These are phyloP conservation scores for Papilio xuthus DNA, from an alignment of 1,140 invertebrate genomes.

Conservation along the genomic window DNA sequence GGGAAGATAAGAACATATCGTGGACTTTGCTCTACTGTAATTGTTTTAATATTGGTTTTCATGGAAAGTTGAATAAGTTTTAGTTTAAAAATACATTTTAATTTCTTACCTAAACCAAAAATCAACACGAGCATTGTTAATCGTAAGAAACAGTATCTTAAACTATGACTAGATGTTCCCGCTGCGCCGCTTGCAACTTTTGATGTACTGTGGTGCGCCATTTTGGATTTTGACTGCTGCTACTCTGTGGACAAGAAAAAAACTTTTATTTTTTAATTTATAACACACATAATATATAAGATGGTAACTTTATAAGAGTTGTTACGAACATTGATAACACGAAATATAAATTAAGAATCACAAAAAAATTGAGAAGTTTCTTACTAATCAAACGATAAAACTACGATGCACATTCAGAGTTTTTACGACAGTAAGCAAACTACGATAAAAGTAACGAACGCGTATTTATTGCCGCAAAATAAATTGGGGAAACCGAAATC, in stretches of 20 bases:
- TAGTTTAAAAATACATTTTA: background rate
- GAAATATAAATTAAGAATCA: background rate
- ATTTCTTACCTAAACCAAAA: constrained; percentile 66
- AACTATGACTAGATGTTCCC: constrained; percentile 63
- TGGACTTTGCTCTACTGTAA: background rate
- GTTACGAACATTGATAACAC: background rate
- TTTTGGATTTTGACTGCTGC: constrained; percentile 47
- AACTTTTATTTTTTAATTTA: constrained; percentile 21
- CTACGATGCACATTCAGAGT: background rate
- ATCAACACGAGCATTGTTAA: constrained; percentile 51
- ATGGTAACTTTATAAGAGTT: constrained; percentile 2
- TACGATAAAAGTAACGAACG: constrained; percentile 27
- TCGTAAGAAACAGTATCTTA: constrained; percentile 53
- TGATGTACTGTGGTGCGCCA: constrained; percentile 55
- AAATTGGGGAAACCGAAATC: constrained; percentile 15
- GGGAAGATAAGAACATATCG: too few species aligned
- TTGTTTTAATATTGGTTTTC: background rate
- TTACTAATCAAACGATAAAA: background rate
- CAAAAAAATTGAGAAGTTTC: background rate
- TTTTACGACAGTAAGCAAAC: constrained; percentile 16
- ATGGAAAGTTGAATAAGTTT: background rate
- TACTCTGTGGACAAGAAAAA: constrained; percentile 60
- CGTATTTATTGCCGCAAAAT: constrained; percentile 16
- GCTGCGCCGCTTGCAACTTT: constrained; percentile 45
- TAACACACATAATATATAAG: background rate